Percentiles rank a stretch among this genome's conserved stretches.
These are phyloP conservation scores for Catharus fuscescens DNA, from an alignment of 2,113 vertebrate genomes.

Conservation along the genomic window DNA sequence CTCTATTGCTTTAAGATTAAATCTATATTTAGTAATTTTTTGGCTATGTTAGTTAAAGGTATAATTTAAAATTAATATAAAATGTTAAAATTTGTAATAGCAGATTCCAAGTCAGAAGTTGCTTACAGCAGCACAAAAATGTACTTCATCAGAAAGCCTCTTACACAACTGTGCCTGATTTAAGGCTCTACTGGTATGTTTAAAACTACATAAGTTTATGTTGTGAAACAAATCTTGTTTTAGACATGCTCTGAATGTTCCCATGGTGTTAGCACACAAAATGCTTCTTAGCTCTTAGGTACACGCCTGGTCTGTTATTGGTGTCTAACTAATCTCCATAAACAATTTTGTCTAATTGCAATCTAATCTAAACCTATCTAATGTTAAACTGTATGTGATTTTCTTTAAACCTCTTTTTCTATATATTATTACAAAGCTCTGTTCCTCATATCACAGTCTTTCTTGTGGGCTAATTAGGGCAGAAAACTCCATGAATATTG, in stretches of 20 bases:
- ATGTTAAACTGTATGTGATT: not conserved
- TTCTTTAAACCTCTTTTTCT: not conserved
- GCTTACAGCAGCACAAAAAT: not conserved
- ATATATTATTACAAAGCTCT: not conserved
- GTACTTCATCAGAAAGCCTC: not conserved
- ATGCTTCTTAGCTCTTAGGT: not conserved
- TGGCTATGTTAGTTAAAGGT: not conserved
- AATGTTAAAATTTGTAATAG: not conserved
- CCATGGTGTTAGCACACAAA: slow-evolving; percentile 2
- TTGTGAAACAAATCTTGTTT: slow-evolving; percentile 40
- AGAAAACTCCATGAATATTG: not conserved
- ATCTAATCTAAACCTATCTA: not conserved
- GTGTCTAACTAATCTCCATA: not conserved
- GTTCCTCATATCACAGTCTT: not conserved
- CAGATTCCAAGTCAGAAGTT: not conserved
- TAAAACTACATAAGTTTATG: slow-evolving; percentile 3
- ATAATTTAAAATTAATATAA: not conserved
- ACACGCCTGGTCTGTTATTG: not conserved
- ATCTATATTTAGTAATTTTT: not conserved
- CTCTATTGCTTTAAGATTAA: not conserved
- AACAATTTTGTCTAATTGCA: not conserved
- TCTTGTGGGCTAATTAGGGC: not conserved
- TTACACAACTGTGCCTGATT: not conserved
- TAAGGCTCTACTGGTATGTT: not conserved
- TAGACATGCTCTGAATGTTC: slow-evolving; percentile 28